A percentile compares a stretch with the other conserved stretches of the same genome.
These are phyloP conservation scores for Myopa tessellatipennis DNA, from an alignment of 2,888 invertebrate genomes.

Conservation along the genomic window DNA sequence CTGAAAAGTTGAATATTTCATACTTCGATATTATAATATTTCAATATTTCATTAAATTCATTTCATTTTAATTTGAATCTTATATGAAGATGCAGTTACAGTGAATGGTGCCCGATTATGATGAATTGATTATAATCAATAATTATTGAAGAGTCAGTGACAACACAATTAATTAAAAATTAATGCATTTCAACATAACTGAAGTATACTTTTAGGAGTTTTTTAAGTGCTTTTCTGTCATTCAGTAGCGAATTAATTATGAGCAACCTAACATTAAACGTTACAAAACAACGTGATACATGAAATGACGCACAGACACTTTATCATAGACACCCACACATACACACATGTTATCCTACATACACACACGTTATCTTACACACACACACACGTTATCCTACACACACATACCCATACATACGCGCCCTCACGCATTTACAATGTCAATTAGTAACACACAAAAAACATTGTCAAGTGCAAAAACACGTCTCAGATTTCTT, in stretches of 20 bases:
- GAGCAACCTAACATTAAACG: conserved; percentile 19
- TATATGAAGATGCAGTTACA: too few relatives aligned
- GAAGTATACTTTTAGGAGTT: too few relatives aligned
- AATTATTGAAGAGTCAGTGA: too few relatives aligned
- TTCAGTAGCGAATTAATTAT: conserved; percentile 20
- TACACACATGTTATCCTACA: conserved; percentile 21
- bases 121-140: too few relatives aligned
- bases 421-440: conserved; percentile 20
- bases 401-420: conserved; percentile 21
- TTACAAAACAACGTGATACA: not conserved
- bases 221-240: not conserved
- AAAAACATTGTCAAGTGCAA: conserved; percentile 14
- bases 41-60: too few relatives aligned
- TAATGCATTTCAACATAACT: too few relatives aligned
- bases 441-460: not conserved
- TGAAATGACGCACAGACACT: not conserved
- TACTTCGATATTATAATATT: not conserved
- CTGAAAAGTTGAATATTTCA: too few relatives aligned
- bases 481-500: conserved; percentile 27
- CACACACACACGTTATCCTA: conserved; percentile 19
- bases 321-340: conserved; percentile 9
- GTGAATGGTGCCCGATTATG: too few relatives aligned
- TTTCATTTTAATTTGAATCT: too few relatives aligned
- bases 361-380: conserved; percentile 21
- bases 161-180: too few relatives aligned